Conservation (phyloP, 2,113 vertebrate genomes). For the Plecotus auritus region DNA sequence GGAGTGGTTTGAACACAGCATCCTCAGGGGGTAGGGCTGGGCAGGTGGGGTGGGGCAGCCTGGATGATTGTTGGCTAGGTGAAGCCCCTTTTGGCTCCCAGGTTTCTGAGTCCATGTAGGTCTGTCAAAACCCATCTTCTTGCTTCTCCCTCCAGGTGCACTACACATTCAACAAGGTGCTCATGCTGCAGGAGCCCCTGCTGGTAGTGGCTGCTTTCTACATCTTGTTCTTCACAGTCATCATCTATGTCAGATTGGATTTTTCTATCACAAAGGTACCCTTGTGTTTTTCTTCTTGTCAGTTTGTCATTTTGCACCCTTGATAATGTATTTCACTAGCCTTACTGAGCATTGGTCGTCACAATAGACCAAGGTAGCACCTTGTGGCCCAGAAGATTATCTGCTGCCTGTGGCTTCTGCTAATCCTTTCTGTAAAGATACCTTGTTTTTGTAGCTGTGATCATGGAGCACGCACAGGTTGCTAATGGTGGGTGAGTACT, state of each 20-base stretch:
- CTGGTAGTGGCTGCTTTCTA: slow-evolving; percentile 97
- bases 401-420: neutral
- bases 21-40: neutral
- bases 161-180: slow-evolving; percentile 96
- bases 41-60: no score
- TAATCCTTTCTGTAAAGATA: neutral
- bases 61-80: neutral
- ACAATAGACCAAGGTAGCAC: neutral
- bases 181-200: slow-evolving; percentile 98
- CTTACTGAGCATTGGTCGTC: neutral
- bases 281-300: neutral
- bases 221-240: slow-evolving; percentile 97
- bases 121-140: neutral
- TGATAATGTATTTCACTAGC: neutral
- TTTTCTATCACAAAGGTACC: slow-evolving; percentile 98
- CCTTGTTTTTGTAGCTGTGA: neutral
- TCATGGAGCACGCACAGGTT: fast-evolving
- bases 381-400: neutral
- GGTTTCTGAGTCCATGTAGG: neutral
- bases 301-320: neutral
- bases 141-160: slow-evolving; percentile 84
- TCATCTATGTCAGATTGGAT: slow-evolving; percentile 95
- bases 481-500: neutral
- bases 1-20: neutral
- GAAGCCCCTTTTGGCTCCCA: neutral